Conservation (phyloP, 2,888 invertebrate genomes). For the Trissonchulus latispiculum region DNA sequence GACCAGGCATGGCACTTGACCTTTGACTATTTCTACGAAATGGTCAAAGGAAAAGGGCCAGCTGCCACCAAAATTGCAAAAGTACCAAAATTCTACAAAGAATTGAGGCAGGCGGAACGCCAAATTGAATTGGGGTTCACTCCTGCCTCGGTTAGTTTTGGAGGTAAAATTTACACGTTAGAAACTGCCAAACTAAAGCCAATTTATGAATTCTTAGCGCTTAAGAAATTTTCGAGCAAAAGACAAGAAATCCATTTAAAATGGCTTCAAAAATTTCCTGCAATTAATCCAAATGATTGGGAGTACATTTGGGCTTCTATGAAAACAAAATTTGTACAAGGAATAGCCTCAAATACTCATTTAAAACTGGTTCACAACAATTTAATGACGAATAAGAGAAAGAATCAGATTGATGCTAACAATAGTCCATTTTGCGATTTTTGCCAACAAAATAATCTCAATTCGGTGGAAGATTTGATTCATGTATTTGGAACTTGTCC, state of each 20-base stretch:
- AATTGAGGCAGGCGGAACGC: neutral
- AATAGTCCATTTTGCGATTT: neutral
- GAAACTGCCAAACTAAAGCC: neutral
- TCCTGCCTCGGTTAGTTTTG: neutral
- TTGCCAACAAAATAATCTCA: neutral
- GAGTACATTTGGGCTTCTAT: neutral
- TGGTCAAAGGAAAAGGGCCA: neutral
- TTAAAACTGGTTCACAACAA: neutral
- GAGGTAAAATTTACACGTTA: neutral
- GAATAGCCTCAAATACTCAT: neutral
- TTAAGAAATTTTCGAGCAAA: neutral
- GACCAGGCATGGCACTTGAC: neutral
- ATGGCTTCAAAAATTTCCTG: neutral
- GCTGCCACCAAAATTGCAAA: neutral
- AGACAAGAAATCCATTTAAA: neutral
- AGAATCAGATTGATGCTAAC: neutral
- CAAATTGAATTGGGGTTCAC: neutral
- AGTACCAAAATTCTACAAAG: neutral
- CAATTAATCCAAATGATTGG: neutral
- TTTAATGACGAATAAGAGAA: neutral
- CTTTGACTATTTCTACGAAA: neutral
- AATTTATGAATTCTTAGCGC: neutral
- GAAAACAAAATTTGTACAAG: neutral
- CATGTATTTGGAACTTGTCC: neutral
- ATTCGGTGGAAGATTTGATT: neutral